phyloP scores from a whole-genome alignment of 2,113 vertebrate genomes.

The Scopus umbretta region DNA sequence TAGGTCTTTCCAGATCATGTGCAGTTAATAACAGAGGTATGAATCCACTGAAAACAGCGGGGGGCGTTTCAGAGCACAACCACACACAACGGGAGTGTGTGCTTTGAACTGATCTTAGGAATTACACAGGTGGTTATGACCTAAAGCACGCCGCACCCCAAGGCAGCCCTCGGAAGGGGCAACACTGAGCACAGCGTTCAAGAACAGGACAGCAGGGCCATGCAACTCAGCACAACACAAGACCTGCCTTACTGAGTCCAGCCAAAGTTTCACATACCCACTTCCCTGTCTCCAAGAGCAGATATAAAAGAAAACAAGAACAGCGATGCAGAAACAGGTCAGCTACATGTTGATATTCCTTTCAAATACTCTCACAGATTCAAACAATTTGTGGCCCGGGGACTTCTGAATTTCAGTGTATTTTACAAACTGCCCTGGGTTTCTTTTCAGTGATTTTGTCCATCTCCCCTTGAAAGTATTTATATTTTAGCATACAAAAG shows the following conservation, averaged over 20 bases:
- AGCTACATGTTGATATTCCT: background rate
- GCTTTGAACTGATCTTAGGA: accelerated
- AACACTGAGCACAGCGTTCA: accelerated
- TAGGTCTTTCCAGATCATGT: background rate
- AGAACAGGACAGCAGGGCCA: background rate
- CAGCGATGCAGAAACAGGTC: background rate
- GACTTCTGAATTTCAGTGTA: background rate
- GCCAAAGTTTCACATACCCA: no score
- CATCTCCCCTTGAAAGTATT: background rate
- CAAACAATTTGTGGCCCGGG: background rate
- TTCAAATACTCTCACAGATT: background rate
- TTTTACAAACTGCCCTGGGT: background rate
- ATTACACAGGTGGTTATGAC: accelerated
- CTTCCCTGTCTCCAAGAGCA: background rate
- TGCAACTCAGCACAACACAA: background rate
- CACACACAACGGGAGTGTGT: background rate
- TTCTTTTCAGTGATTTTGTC: background rate
- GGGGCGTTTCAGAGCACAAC: background rate
- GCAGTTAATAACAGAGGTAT: background rate
- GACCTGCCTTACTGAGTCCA: background rate
- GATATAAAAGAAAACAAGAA: background rate
- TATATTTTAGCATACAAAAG: background rate
- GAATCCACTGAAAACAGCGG: background rate
- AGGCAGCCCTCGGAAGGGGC: background rate
- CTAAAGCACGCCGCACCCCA: no score